Evolutionary conservation across 2,888 invertebrate genomes (phyloP).

Genomic region (Neoitamus cyanurus): DNA sequence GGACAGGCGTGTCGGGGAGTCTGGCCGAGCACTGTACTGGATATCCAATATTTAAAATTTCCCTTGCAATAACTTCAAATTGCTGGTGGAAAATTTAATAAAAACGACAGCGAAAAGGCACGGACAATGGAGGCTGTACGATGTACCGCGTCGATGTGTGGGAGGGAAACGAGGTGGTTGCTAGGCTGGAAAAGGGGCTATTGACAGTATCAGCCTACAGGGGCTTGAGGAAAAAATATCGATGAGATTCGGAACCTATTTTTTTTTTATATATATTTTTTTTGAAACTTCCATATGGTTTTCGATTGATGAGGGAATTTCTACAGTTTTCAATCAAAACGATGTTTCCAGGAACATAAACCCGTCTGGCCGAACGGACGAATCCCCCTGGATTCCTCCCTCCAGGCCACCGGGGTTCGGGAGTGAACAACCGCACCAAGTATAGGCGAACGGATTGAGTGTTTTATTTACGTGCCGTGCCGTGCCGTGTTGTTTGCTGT

Average conservation of each 20-base stretch:
- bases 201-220: neutral
- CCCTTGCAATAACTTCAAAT: neutral
- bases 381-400: neutral
- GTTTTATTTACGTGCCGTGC: neutral
- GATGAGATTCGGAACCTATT: too few species aligned
- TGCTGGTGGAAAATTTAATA: neutral
- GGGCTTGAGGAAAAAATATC: neutral
- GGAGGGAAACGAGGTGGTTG: too few species aligned
- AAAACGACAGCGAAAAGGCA: neutral
- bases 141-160: too few species aligned
- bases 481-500: neutral
- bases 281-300: neutral
- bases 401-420: neutral
- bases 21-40: neutral
- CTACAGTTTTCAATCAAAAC: slow-evolving; percentile 3
- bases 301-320: slow-evolving; percentile 3
- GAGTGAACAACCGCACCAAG: neutral
- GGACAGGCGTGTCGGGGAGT: neutral
- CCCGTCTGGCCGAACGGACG: neutral
- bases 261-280: neutral
- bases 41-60: neutral
- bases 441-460: neutral
- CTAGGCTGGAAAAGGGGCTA: neutral
- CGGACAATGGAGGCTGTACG: neutral
- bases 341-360: neutral